Percentiles rank a stretch among this genome's conserved stretches.
These are phyloP conservation scores for Menura novaehollandiae DNA, from an alignment of 2,113 vertebrate species.

Conservation along the genomic window DNA sequence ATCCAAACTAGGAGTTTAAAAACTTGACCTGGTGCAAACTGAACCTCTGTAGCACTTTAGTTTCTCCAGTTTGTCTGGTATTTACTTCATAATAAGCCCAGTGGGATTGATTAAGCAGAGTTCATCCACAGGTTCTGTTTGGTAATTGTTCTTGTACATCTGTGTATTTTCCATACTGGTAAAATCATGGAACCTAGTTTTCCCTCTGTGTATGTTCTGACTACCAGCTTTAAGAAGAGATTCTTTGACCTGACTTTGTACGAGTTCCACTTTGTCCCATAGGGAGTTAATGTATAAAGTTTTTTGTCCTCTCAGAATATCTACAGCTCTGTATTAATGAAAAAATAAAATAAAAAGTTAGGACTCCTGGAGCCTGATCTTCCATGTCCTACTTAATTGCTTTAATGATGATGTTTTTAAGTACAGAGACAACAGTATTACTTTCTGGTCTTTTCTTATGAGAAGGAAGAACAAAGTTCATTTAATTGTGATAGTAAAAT, in stretches of 20 bases:
- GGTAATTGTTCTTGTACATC: not conserved
- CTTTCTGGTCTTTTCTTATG: not conserved
- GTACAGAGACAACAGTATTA: not conserved
- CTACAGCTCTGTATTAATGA: not conserved
- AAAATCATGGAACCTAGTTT: not conserved
- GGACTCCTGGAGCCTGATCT: not conserved
- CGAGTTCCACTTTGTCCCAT: not conserved
- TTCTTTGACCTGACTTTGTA: not conserved
- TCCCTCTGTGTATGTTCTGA: not conserved
- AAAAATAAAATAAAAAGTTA: not conserved
- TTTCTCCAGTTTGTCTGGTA: not conserved
- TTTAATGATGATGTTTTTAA: not conserved
- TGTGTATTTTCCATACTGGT: rapidly evolving
- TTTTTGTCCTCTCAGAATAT: not conserved
- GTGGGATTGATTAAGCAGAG: not conserved
- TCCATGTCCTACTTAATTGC: not conserved
- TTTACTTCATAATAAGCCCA: not conserved
- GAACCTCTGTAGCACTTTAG: not conserved
- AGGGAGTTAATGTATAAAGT: not conserved
- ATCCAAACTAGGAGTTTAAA: not conserved
- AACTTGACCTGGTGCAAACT: not conserved
- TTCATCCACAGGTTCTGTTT: not conserved
- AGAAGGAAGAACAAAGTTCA: not conserved
- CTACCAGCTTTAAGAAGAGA: not conserved
- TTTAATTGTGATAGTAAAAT: not conserved